Conservation (phyloP, 2,797 vertebrate species). For the Aratinga solstitialis region DNA sequence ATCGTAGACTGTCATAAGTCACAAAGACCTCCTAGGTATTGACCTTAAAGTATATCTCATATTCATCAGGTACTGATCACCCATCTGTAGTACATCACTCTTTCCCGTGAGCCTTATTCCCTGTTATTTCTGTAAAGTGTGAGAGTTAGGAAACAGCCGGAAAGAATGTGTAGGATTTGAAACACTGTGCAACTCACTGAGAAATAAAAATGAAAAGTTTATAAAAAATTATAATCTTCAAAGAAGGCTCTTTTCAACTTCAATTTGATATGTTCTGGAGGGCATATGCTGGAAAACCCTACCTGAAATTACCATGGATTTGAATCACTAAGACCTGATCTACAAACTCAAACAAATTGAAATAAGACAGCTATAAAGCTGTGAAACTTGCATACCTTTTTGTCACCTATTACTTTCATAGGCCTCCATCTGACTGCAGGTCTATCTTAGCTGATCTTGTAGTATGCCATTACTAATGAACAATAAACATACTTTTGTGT, state of each 20-base stretch:
- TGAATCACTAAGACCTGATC: background rate
- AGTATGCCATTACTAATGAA: background rate
- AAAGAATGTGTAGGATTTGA: background rate
- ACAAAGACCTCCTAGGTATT: background rate
- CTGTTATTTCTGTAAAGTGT: background rate
- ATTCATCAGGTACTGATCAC: background rate
- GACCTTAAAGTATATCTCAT: background rate
- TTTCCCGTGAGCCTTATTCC: fast-evolving
- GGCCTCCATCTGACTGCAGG: background rate
- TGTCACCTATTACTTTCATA: background rate
- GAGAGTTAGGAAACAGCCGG: background rate
- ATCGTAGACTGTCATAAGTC: background rate
- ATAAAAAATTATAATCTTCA: background rate
- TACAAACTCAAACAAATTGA: background rate
- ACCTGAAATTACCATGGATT: background rate
- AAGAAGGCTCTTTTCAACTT: background rate
- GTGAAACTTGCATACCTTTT: background rate
- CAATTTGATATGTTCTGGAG: background rate
- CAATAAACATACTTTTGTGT: fast-evolving
- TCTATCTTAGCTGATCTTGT: background rate
- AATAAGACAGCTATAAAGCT: background rate
- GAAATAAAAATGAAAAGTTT: background rate
- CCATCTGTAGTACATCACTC: background rate
- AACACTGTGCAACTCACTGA: background rate
- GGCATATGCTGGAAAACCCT: background rate